Evolutionary conservation across 2,113 vertebrate genomes (phyloP), one percentile per base, ranked within the genome.

Genomic region (Cariama cristata): DNA sequence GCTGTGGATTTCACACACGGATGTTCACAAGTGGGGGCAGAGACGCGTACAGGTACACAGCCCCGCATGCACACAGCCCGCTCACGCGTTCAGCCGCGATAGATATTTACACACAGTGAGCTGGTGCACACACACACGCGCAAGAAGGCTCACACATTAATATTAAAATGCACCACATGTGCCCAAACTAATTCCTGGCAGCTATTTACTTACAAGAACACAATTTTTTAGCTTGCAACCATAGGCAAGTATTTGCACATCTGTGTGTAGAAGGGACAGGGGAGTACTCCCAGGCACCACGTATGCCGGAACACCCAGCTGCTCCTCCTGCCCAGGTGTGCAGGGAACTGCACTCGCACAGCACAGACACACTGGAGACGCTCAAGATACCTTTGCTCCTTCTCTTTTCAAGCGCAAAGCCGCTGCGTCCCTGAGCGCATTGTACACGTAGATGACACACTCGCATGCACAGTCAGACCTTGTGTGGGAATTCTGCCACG

Each of bases 401-500:
- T 28, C 49, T 11, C 79, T 33, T 35, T 32, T 6, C 33, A 9
- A 9, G n/a, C 2, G 2, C 1, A 2, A 50, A 53, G 30, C 45
- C 1, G 20, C 60, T 11, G 8, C 1, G 18, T 58, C 53, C 42
- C 76, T 2, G 2, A 8, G 44, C 18, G 4, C 42, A 3, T 4
- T 1, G 14, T 50, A 13, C 27, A 4, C 1, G 7, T 3, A 8
- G 40, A 2, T 1, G 32, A 26, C 38, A 16, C 10, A 2, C 45
- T n/a, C 11, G 2, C 45, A 28, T 0, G 33, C 44, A 6, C 19
- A 10, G 45, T 3, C 64, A 20, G n/a, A 27, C 15, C 64, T n/a
- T 0, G 4, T 0, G 17, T 7, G 71, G 74, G 62, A 86, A 73
- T 62, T 38, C 49, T 91, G 80, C 59, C 94, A 19, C 1, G 12